Percentiles rank a stretch among this genome's conserved stretches.
phyloP scores from a whole-genome alignment of 2,888 invertebrate species.

The Leucozona laternaria region DNA sequence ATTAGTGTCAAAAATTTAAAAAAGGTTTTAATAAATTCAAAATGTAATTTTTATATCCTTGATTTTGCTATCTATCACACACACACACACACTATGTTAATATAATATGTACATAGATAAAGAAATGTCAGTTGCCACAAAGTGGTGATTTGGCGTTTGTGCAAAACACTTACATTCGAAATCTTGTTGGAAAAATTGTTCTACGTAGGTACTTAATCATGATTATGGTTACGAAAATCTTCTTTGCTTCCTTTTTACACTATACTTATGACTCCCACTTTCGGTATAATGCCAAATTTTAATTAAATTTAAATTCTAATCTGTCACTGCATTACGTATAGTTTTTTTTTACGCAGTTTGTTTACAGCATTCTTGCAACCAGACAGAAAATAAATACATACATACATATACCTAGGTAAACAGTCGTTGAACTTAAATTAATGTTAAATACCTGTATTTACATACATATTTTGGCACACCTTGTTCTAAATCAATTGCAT shows the following conservation, averaged over 20 bases:
- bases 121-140: no score
- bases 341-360: neutral
- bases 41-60: no score
- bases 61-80: no score
- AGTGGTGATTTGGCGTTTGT: no score
- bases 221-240: neutral
- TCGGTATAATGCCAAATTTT: neutral
- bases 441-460: neutral
- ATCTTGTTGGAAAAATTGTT: neutral
- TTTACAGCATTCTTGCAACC: neutral
- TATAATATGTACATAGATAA: no score
- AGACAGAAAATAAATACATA: neutral
- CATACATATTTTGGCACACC: conserved; percentile 14
- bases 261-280: neutral
- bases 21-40: no score
- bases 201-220: no score
- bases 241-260: neutral
- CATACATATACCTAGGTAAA: neutral
- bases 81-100: no score
- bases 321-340: neutral
- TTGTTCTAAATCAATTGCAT: neutral
- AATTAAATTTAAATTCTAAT: neutral
- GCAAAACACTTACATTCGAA: no score
- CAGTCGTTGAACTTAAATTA: conserved; percentile 21
- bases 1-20: no score